Evolutionary conservation across 1,140 invertebrate species (phyloP), one percentile per base, ranked within the genome.

Genomic region (Leptinotarsa texana): DNA sequence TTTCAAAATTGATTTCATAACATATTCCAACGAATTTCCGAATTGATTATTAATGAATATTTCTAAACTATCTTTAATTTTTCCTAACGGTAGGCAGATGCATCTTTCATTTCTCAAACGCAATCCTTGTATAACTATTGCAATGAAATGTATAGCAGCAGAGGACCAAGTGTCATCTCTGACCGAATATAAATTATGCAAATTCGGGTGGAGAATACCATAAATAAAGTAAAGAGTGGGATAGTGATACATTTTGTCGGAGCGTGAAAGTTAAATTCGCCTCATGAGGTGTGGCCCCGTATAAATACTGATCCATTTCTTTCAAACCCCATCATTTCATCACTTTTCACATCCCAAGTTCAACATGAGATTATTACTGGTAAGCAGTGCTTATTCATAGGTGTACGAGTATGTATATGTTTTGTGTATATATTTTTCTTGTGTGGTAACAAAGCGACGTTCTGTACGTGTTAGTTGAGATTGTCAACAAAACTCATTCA

Each of bases 271-370:
- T 57, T 3, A 42, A 11, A 42, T 42, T 42, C 33, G 33, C 51
- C n/a, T 57, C 17, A 13, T n/a, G 67, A 76, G 75, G 75, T 76
- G 75, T 76, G 75, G 75, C 69, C 63, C 15, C 17, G 11, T 76
- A 76, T 76, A 76, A 63, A 76, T 69, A 72, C 33, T 17, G 3
- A 27, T 47, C 62, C 22, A 69, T 62, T 65, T 69, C 42, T 70
- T 69, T 63, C 18, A 69, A 68, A 69, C 24, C 51, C 21, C 63
- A 76, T 69, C 75, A 76, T 61, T 69, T 74, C 75, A 69, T 76
- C 68, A 74, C 57, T 74, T 72, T 27, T 61, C 42, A 51, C 61
- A n/a, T 69, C 63, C 17, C 33, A 49, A 13, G 33, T 18, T 24
- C 57, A 74, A 6, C 72, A 76, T 74, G 75, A 42, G 57, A 61